A percentile compares a stretch with the other conserved stretches of the same genome.
phyloP scores from a whole-genome alignment of 2,113 vertebrate genomes.

The Anguilla rostrata region DNA sequence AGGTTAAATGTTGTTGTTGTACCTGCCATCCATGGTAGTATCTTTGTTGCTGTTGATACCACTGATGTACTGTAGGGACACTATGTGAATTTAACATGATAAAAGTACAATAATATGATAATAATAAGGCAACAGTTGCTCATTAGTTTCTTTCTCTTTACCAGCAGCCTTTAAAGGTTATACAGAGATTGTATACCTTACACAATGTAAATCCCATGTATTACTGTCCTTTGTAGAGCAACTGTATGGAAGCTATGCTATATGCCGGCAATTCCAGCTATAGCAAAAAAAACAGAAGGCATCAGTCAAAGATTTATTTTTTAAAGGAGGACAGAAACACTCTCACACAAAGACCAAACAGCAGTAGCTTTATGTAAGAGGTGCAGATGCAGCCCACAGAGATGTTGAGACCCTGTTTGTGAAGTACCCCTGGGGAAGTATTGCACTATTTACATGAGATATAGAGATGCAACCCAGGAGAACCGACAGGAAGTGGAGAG shows the following conservation, averaged over 20 bases:
- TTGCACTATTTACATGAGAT: neutral
- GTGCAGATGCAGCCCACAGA: neutral
- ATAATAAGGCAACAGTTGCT: neutral
- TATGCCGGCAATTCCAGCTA: neutral
- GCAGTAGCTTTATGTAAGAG: neutral
- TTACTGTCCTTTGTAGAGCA: neutral
- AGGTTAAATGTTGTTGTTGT: too few relatives aligned
- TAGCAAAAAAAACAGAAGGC: neutral
- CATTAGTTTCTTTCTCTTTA: neutral
- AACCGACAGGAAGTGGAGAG: neutral
- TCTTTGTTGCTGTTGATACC: neutral
- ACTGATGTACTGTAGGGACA: neutral
- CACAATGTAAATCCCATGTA: neutral
- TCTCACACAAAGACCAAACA: too few relatives aligned
- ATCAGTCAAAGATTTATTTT: neutral
- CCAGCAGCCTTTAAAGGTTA: neutral
- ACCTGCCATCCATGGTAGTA: too few relatives aligned
- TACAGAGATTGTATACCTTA: neutral
- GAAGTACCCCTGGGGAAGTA: neutral
- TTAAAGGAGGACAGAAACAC: too few relatives aligned
- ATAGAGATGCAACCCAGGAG: neutral
- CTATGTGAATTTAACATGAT: too few relatives aligned
- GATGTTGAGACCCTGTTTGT: neutral
- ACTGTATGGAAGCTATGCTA: neutral
- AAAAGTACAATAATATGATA: neutral